Conservation (phyloP, 2,797 vertebrate genomes). For the Rallus crepitans region DNA sequence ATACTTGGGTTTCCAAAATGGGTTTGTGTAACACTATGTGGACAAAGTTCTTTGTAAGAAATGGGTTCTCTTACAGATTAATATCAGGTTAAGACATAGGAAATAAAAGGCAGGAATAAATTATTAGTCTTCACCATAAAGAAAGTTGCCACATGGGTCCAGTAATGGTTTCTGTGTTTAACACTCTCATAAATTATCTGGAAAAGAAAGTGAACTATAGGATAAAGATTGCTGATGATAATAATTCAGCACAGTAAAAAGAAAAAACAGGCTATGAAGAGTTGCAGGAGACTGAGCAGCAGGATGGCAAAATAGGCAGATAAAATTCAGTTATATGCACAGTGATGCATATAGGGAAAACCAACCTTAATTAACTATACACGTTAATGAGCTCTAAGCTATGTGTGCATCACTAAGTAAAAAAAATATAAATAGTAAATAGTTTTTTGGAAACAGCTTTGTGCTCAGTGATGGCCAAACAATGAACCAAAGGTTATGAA, state of each 20-base stretch:
- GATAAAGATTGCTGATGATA: background rate
- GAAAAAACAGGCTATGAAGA: background rate
- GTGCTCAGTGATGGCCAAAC: background rate
- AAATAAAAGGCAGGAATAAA: background rate
- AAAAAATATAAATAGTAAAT: background rate
- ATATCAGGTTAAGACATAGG: background rate
- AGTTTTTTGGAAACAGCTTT: background rate
- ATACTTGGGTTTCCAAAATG: background rate
- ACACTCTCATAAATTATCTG: background rate
- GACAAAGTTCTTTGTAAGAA: background rate
- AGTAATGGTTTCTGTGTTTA: background rate
- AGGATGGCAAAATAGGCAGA: background rate
- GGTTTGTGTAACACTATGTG: background rate
- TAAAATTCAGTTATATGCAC: background rate
- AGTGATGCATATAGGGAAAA: background rate
- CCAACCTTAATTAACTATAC: background rate
- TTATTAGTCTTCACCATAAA: background rate
- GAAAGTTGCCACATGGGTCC: background rate
- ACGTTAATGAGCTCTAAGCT: background rate
- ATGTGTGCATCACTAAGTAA: background rate
- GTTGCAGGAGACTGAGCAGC: background rate
- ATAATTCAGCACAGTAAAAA: background rate
- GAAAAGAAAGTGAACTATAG: background rate
- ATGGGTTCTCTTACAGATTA: background rate
- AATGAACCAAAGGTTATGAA: background rate